Percentiles rank a stretch among this genome's conserved stretches.
Conservation (phyloP, 92 coral and sea anemone species). For the Virgularia gustaviana region DNA sequence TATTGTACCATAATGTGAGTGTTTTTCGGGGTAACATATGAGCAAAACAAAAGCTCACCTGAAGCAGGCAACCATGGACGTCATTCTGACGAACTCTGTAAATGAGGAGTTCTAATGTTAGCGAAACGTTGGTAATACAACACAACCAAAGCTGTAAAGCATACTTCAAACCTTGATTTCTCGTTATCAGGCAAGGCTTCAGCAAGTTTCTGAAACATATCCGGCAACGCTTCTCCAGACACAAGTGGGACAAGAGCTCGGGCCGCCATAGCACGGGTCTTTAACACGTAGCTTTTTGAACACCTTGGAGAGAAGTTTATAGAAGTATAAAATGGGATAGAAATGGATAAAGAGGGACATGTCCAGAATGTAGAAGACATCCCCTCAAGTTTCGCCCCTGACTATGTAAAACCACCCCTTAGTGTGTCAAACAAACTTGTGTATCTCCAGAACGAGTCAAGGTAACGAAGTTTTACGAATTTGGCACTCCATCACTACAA, state of each 20-base stretch:
- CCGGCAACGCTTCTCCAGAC: conserved; percentile 57
- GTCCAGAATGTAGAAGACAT: neutral
- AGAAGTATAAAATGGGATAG: neutral
- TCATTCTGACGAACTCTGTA: conserved; percentile 59
- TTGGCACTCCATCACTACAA: too few relatives aligned
- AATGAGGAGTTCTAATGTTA: neutral
- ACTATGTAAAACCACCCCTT: too few relatives aligned
- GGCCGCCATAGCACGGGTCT: conserved; percentile 86
- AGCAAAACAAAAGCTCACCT: conserved; percentile 44
- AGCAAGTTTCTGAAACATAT: conserved; percentile 52
- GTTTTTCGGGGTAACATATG: neutral
- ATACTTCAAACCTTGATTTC: neutral
- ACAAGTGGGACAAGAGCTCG: conserved; percentile 88
- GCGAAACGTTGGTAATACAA: neutral
- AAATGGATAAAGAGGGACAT: neutral
- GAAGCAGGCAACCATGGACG: conserved; percentile 80
- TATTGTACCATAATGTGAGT: too few relatives aligned
- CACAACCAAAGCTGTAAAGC: neutral
- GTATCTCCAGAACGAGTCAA: too few relatives aligned
- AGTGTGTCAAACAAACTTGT: too few relatives aligned
- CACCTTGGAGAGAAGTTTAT: conserved; percentile 48
- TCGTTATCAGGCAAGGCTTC: conserved; percentile 58
- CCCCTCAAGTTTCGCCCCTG: too few relatives aligned
- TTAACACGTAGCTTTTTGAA: conserved; percentile 72
- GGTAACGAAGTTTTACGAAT: too few relatives aligned